Evolutionary conservation across 2,888 invertebrate genomes (phyloP), one percentile per base, ranked within the genome.

Genomic region (Julus scanicus): DNA sequence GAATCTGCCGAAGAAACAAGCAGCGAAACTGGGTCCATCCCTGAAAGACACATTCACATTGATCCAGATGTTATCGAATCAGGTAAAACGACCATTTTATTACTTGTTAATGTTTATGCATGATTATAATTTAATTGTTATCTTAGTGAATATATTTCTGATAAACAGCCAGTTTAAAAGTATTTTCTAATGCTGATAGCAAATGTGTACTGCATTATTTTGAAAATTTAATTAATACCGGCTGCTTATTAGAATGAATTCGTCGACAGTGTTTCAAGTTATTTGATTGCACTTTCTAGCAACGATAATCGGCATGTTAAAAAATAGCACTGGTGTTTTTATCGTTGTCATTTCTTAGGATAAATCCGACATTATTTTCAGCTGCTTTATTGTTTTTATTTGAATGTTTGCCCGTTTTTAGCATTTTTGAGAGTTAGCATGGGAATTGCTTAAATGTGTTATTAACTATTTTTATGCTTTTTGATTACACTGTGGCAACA

Each of bases 1-100:
- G 92, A 92, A 90, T 92, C 92, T 44, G 92, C 92, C 44, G 92
- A 91, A 89, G 92, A 92, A 89, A 90, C 89, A 87, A 91, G 90
- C 84, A 90, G 90, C 89, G 90, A 90, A 89, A 89, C 89, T 88
- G 90, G 89, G 40, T 89, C 89, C n/a, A 44, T 89, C 39, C 71
- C 89, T 2, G 89, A 89, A 15, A 84, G 86, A 80, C 86, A 29
- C 37, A 9, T 84, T 40, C 44, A n/a, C 63, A 37, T 80, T 37
- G 86, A 49, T 20, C 88, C 89, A 15, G 88, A 89, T 84, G 48
- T 88, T 15, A 89, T 89, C 48, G 89, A 89, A 53, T 85, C 89
- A 88, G 89, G 89, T 89, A 88, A 80, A 80, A 80, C 37, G 80
- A 80, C 29, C 8, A 0, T 11, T 80, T 37, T 4, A 11, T 13